Conservation (phyloP, 2,888 invertebrate species). For the Perizoma affinitatum region DNA sequence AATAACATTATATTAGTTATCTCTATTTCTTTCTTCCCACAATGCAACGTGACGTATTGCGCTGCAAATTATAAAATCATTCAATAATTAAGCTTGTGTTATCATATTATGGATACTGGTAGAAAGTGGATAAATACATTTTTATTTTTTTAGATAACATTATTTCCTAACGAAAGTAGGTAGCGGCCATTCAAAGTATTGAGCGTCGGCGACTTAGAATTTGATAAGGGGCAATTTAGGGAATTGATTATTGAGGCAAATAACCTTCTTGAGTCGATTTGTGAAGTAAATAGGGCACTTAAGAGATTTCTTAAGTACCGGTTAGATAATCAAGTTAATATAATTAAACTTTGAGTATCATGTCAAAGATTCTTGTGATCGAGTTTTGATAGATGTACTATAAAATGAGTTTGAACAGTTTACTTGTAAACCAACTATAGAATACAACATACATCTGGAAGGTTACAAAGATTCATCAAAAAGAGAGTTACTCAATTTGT, state of each 20-base stretch:
- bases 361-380: background rate
- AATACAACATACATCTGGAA: no score
- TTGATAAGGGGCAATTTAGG: conserved; percentile 34
- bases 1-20: no score
- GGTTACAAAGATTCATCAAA: no score
- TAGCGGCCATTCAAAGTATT: conserved; percentile 45
- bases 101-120: conserved; percentile 55
- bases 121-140: conserved; percentile 59
- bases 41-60: no score
- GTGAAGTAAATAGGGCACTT: conserved; percentile 35
- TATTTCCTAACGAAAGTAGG: conserved; percentile 31
- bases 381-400: no score
- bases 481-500: conserved; percentile 8
- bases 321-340: conserved; percentile 14
- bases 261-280: conserved; percentile 33
- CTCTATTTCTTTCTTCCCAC: no score
- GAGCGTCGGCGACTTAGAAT: conserved; percentile 36
- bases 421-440: no score
- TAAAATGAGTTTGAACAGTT: no score
- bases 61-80: conserved; percentile 7
- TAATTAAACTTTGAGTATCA: conserved; percentile 2
- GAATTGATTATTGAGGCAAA: conserved; percentile 36
- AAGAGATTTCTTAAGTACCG: conserved; percentile 26
- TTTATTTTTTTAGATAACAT: conserved; percentile 35
- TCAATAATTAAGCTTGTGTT: conserved; percentile 47